These are phyloP conservation scores for Lasioglossum baleicum DNA, from an alignment of 1,140 invertebrate genomes.

Conservation along the genomic window DNA sequence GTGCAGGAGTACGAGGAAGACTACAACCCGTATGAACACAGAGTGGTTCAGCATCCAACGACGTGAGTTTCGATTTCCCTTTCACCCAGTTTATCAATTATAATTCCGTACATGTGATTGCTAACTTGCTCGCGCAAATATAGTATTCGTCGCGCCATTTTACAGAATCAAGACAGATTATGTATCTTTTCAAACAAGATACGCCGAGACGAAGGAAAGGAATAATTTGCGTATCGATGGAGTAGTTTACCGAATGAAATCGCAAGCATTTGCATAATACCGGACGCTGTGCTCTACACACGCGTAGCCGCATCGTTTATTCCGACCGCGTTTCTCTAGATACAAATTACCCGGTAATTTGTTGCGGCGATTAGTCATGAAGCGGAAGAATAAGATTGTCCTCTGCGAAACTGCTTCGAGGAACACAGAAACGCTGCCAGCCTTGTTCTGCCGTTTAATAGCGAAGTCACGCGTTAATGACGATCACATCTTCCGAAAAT, in stretches of 20 bases:
- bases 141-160: too few relatives aligned
- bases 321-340: conserved; percentile 21
- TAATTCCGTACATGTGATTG: too few relatives aligned
- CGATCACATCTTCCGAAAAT: not conserved
- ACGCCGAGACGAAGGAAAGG: not conserved
- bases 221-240: conserved; percentile 18
- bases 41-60: conserved; percentile 85
- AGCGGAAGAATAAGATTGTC: conserved; percentile 25
- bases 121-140: too few relatives aligned
- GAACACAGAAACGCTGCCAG: not conserved
- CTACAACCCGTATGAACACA: conserved; percentile 84
- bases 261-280: conserved; percentile 41
- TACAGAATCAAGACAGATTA: too few relatives aligned
- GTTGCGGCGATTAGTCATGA: conserved; percentile 36
- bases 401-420: not conserved
- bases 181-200: too few relatives aligned
- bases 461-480: not conserved
- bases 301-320: conserved; percentile 39
- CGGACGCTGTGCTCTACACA: conserved; percentile 10
- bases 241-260: conserved; percentile 6
- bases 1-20: conserved; percentile 76
- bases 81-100: not conserved
- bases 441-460: not conserved
- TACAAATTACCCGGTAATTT: conserved; percentile 51
- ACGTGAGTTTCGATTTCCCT: conserved; percentile 81